These are phyloP conservation scores for Pontoporia blainvillei DNA, from an alignment of 2,113 vertebrate species.

Conservation along the genomic window DNA sequence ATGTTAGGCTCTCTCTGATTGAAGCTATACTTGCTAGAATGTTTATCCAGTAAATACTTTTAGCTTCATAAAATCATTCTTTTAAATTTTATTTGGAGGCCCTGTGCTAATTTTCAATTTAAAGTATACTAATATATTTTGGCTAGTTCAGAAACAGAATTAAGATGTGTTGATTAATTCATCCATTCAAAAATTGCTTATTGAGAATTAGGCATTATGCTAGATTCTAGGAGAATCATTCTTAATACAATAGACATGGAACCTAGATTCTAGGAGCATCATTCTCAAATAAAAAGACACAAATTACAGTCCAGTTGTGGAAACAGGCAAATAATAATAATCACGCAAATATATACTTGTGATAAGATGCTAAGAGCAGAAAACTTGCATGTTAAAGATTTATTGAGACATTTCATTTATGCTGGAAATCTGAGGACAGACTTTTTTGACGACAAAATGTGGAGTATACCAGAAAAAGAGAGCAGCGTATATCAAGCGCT, in stretches of 20 bases:
- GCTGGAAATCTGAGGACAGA: background rate
- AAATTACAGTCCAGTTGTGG: background rate
- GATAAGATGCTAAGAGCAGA: background rate
- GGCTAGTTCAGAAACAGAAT: background rate
- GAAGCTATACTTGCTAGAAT: background rate
- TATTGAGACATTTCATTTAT: background rate
- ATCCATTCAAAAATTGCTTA: background rate
- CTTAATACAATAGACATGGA: background rate
- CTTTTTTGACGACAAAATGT: background rate
- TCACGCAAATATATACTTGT: background rate
- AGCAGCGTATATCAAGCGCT: background rate
- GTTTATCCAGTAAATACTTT: background rate
- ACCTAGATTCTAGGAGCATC: background rate
- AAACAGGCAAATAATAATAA: background rate
- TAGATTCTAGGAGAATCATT: background rate
- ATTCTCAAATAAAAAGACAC: background rate
- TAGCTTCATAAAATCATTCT: background rate
- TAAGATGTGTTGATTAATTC: background rate
- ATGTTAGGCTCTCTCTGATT: background rate
- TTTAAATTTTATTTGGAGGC: background rate
- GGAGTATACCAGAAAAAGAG: background rate
- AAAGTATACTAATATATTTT: background rate
- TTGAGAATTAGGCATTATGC: background rate
- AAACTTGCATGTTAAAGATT: background rate
- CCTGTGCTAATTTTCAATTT: background rate